phyloP scores from a whole-genome alignment of 2,888 invertebrate genomes.

The Acrocyrtus sp. region DNA sequence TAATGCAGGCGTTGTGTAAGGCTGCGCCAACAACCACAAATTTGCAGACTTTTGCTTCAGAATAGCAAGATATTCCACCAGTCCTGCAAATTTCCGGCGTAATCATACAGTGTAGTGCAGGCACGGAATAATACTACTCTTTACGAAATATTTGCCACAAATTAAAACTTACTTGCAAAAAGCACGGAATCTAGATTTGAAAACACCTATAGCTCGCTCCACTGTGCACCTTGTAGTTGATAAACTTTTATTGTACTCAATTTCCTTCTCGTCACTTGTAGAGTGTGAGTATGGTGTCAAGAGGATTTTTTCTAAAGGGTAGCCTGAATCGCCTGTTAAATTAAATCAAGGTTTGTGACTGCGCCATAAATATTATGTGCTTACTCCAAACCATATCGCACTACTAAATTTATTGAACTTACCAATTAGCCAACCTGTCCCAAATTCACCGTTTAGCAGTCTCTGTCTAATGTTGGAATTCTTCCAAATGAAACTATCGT shows the following conservation, averaged over 20 bases:
- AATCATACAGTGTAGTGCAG: background rate
- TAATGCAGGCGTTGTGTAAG: constrained; percentile 25
- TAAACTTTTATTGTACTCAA: background rate
- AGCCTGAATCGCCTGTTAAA: too few relatives aligned
- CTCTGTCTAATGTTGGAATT: constrained; percentile 4
- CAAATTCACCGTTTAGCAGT: background rate
- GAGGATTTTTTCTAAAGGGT: background rate
- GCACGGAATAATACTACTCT: too few relatives aligned
- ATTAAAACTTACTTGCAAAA: background rate
- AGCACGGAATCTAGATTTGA: constrained; percentile 2
- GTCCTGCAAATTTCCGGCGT: background rate
- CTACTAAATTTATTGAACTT: background rate
- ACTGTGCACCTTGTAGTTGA: constrained; percentile 7
- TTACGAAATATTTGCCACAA: too few relatives aligned
- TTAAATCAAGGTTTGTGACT: too few relatives aligned
- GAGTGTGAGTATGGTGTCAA: background rate
- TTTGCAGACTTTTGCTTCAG: constrained; percentile 15
- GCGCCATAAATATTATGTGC: too few relatives aligned
- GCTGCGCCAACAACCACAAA: constrained; percentile 19
- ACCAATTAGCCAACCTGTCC: constrained; percentile 21
- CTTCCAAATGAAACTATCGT: constrained; percentile 29
- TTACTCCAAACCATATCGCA: too few relatives aligned
- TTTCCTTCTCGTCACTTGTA: background rate
- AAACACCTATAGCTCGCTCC: constrained; percentile 19
- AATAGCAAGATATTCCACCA: constrained; percentile 13